Percentiles rank a stretch among this genome's conserved stretches.
Conservation (phyloP, 1,140 invertebrate genomes). For the Brachionus rotundiformis region DNA sequence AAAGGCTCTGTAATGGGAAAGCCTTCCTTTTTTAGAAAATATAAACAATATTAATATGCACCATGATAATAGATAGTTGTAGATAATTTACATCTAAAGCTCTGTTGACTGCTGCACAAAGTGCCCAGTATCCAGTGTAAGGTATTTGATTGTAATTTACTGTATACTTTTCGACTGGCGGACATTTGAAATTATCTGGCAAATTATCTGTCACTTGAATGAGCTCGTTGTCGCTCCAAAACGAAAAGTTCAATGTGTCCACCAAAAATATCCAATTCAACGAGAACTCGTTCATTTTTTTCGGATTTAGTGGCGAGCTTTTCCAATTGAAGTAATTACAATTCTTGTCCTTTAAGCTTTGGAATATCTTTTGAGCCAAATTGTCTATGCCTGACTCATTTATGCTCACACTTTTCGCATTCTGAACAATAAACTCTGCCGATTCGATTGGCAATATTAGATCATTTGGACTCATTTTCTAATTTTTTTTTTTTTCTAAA, state of each 20-base stretch:
- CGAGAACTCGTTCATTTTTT: slow-evolving; percentile 44
- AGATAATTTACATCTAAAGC: slow-evolving; percentile 74
- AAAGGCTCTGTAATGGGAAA: slow-evolving; percentile 76
- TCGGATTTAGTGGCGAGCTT: slow-evolving; percentile 29
- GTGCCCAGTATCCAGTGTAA: slow-evolving; percentile 85
- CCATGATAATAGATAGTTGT: too few relatives aligned
- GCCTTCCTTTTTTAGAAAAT: slow-evolving; percentile 68
- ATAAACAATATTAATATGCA: too few relatives aligned
- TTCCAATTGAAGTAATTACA: slow-evolving; percentile 52
- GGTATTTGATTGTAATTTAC: slow-evolving; percentile 70
- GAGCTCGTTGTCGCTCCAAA: slow-evolving; percentile 74
- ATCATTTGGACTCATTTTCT: background rate
- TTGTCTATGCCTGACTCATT: background rate
- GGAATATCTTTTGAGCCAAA: slow-evolving; percentile 27
- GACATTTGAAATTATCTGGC: slow-evolving; percentile 26
- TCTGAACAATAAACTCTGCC: slow-evolving; percentile 38
- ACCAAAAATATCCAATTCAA: slow-evolving; percentile 74
- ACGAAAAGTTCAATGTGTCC: slow-evolving; percentile 91
- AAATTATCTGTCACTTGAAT: slow-evolving; percentile 56
- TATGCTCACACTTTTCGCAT: slow-evolving; percentile 21
- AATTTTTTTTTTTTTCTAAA: background rate
- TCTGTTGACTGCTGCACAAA: slow-evolving; percentile 84
- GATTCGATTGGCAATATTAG: slow-evolving; percentile 34
- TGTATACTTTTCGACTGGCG: slow-evolving; percentile 56
- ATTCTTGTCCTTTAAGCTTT: slow-evolving; percentile 45